These are phyloP conservation scores for Macrosiphum euphorbiae DNA, from an alignment of 2,888 invertebrate species.

Conservation along the genomic window DNA sequence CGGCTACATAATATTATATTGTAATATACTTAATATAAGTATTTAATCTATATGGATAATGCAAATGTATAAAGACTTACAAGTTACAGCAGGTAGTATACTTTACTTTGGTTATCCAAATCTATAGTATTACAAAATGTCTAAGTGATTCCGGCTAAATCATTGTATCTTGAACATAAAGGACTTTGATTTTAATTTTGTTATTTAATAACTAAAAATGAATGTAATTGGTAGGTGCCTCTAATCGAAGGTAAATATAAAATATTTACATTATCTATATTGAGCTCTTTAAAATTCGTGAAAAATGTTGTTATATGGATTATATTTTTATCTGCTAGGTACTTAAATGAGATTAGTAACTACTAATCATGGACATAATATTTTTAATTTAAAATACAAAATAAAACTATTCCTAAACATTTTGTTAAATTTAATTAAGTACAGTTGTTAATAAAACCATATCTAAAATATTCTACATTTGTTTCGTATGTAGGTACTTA, in stretches of 20 bases:
- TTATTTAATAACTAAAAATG: not conserved
- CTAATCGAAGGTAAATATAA: not conserved
- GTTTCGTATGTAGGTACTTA: not conserved
- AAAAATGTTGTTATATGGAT: not conserved
- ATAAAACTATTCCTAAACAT: not conserved
- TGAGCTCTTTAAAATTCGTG: not conserved
- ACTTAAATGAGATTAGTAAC: not conserved
- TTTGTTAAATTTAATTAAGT: not conserved
- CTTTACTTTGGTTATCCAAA: not conserved
- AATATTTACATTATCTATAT: constrained; percentile 36
- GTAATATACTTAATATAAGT: not conserved
- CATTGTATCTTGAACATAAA: not conserved
- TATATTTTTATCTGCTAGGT: not conserved
- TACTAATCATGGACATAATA: not conserved
- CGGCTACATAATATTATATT: not conserved
- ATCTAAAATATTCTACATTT: not conserved
- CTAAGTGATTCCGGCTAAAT: not conserved
- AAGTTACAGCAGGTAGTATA: too few species aligned
- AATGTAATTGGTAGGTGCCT: not conserved
- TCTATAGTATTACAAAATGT: not conserved
- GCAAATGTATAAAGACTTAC: not conserved
- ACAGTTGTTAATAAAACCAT: not conserved
- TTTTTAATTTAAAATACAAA: not conserved
- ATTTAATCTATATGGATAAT: not conserved
- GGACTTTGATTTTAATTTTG: not conserved